These are phyloP conservation scores for Scrobipalpa costella DNA, from an alignment of 2,888 invertebrate species.

Conservation along the genomic window DNA sequence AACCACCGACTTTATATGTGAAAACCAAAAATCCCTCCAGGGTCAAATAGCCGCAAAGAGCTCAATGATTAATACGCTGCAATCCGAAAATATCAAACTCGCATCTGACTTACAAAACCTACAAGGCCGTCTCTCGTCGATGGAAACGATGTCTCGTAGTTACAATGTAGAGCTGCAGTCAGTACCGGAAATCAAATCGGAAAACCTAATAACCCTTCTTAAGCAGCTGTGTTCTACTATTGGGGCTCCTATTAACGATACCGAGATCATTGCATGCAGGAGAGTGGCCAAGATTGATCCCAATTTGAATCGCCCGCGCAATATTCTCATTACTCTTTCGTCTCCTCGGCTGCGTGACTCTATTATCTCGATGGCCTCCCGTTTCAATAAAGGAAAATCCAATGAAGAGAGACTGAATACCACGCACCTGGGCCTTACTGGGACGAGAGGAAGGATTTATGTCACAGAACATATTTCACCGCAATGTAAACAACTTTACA, in stretches of 20 bases:
- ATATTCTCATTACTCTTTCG: conserved; percentile 10
- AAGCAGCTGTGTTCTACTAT: neutral
- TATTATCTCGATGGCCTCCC: neutral
- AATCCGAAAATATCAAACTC: neutral
- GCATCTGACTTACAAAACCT: neutral
- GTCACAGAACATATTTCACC: conserved; percentile 14
- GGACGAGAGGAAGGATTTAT: neutral
- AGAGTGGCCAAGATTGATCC: conserved; percentile 12
- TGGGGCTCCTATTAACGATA: neutral
- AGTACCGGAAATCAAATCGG: neutral
- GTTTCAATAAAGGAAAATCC: neutral
- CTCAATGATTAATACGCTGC: neutral
- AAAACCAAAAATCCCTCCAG: neutral
- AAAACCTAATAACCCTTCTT: neutral
- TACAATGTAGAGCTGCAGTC: conserved; percentile 6
- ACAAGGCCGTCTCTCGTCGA: neutral
- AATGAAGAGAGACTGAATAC: neutral
- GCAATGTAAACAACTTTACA: conserved; percentile 2
- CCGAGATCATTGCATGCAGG: neutral
- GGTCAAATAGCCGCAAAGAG: neutral
- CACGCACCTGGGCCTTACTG: neutral
- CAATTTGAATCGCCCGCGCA: neutral
- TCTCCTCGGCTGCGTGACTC: neutral
- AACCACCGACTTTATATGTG: conserved; percentile 11
- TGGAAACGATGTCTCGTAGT: conserved; percentile 5